Conservation (phyloP, 2,797 vertebrate genomes). For the Tokudaia tokunoshimensis region DNA sequence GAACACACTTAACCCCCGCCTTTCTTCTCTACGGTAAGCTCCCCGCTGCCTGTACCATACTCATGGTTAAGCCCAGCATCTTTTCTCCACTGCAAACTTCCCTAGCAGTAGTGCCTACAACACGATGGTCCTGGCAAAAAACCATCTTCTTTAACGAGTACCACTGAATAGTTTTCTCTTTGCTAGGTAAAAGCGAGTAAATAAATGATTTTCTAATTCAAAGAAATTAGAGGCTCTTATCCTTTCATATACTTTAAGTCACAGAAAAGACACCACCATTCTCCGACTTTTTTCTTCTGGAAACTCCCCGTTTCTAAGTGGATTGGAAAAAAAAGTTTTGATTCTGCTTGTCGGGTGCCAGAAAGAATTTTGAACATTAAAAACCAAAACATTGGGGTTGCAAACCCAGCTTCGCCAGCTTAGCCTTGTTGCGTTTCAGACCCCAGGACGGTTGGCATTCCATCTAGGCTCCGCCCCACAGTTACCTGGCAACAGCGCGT, state of each 20-base stretch:
- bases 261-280: not conserved
- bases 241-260: not conserved
- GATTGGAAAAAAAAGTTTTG: not conserved
- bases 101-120: not conserved
- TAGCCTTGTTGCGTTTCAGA: not conserved
- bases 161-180: not conserved
- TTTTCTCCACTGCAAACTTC: not conserved
- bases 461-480: no score
- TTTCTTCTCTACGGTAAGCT: not conserved
- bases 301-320: not conserved
- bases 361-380: conserved; percentile 26
- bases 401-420: not conserved
- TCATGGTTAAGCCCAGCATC: not conserved
- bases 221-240: not conserved
- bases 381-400: not conserved
- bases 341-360: not conserved
- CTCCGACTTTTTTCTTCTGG: not conserved
- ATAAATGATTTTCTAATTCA: not conserved
- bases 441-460: no score
- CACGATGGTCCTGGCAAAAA: not conserved
- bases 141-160: not conserved
- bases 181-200: not conserved
- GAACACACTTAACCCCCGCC: no score
- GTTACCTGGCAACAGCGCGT: not conserved
- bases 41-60: not conserved